A percentile compares a stretch with the other conserved stretches of the same genome.
These are phyloP conservation scores for Lycodopsis pacificus DNA, from an alignment of 2,797 vertebrate genomes.

Conservation along the genomic window DNA sequence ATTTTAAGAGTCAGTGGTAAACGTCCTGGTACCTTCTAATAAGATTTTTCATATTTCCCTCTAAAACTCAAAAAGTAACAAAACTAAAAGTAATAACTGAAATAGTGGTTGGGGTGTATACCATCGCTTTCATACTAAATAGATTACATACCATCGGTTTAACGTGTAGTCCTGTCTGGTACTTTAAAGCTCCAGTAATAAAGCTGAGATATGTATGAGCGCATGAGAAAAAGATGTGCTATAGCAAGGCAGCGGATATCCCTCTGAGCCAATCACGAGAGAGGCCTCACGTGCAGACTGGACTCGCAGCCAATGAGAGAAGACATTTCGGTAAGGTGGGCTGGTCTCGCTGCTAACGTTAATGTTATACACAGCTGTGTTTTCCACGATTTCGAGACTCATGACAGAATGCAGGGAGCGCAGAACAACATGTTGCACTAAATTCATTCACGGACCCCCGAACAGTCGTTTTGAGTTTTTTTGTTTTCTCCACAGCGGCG, in stretches of 20 bases:
- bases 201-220: constrained; percentile 58
- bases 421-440: constrained; percentile 9
- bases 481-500: neutral
- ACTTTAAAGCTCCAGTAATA: constrained; percentile 57
- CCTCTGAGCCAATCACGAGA: constrained; percentile 71
- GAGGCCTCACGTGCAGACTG: constrained; percentile 32
- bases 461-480: neutral
- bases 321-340: constrained; percentile 27
- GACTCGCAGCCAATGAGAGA: constrained; percentile 62
- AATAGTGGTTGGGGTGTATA: neutral
- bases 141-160: neutral
- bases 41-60: neutral
- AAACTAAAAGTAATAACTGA: neutral
- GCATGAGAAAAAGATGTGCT: constrained; percentile 69
- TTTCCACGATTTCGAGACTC: constrained; percentile 58
- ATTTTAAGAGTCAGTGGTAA: neutral
- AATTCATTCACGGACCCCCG: constrained; percentile 13
- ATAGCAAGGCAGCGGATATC: constrained; percentile 28
- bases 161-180: constrained; percentile 18
- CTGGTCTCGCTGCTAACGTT: constrained; percentile 51
- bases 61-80: neutral
- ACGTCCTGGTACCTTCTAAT: neutral
- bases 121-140: neutral
- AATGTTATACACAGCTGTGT: constrained; percentile 79
- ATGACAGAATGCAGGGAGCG: constrained; percentile 37